Evolutionary conservation across 2,888 invertebrate genomes (phyloP), one percentile per base, ranked within the genome.

Genomic region (Calephelis perditalis): DNA sequence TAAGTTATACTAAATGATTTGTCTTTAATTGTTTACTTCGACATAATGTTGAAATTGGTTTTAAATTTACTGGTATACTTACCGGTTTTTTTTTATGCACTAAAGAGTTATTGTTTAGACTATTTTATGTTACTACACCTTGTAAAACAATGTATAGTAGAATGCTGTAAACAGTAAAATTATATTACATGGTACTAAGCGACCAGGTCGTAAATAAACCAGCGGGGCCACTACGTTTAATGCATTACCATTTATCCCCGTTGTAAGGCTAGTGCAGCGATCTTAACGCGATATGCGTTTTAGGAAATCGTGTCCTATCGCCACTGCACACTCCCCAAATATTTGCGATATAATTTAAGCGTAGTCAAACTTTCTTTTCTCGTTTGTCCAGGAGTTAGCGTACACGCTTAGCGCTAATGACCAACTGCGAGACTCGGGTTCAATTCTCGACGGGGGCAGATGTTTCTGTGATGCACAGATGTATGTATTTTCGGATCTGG

Each of bases 221-320:
- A 65, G 67, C 61, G 64, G 66, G 65, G 57, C 61, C 65, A 66
- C 65, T 68, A 63, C 36, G 57, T 62, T 68, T 69, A 68, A 69
- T 66, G 66, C 62, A 66, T 71, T 69, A 65, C 67, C 71, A 81
- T 84, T 81, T 78, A 81, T 78, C 64, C 66, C 63, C 65, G 61
- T 85, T 84, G 80, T 82, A 63, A 65, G 52, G 11, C 15, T 52
- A 52, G 52, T 52, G 7, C 5, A 52, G 52, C 52, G 35, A 26
- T 10, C 35, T 35, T 6, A 6, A 26, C 26, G 11, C 7, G 35
- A 35, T 6, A 35, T 35, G 11, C 52, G 11, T 52, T 35, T 52
- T 10, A 26, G 35, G 49, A 49, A 26, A 49, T 26, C 5, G 4
- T 49, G 26, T 26, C 0, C 47, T 47, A 47, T 12, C 7, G 12